Percentiles rank a stretch among this genome's conserved stretches.
phyloP scores from a whole-genome alignment of 2,797 vertebrate species.

The Aldrovandia affinis region DNA sequence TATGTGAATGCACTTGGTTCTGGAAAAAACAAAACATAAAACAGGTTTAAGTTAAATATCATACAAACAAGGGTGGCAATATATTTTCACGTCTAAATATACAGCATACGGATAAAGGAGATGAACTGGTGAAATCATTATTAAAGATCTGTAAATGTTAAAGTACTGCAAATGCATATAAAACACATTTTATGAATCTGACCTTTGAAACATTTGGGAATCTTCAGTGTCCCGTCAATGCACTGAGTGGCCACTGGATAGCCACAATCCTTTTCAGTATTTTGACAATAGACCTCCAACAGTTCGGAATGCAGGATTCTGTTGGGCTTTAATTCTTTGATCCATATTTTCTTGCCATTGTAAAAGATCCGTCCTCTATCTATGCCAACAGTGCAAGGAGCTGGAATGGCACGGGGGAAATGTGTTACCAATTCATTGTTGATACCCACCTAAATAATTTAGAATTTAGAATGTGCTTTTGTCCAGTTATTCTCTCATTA shows the following conservation, averaged over 20 bases:
- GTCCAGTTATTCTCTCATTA: background rate
- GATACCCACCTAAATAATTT: background rate
- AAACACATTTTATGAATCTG: slow-evolving; percentile 33
- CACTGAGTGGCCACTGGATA: slow-evolving; percentile 77
- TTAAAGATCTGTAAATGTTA: background rate
- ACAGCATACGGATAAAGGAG: background rate
- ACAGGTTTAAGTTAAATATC: background rate
- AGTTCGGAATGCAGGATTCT: slow-evolving; percentile 77
- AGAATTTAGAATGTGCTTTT: background rate
- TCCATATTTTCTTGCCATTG: slow-evolving; percentile 75
- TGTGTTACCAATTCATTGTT: background rate
- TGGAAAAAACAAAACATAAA: slow-evolving; percentile 51
- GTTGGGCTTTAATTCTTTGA: slow-evolving; percentile 77
- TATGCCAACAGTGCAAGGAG: slow-evolving; percentile 78
- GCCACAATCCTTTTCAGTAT: slow-evolving; percentile 79
- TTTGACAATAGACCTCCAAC: slow-evolving; percentile 84
- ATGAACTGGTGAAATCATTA: background rate
- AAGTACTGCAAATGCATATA: background rate
- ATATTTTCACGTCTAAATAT: background rate
- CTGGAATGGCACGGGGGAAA: slow-evolving; percentile 61
- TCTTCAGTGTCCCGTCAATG: slow-evolving; percentile 73
- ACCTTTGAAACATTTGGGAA: slow-evolving; percentile 87
- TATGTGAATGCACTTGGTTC: slow-evolving; percentile 63
- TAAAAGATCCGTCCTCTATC: slow-evolving; percentile 83
- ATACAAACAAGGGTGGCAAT: background rate